Base-by-base conservation (phyloP, 92 coral and sea anemone species). In the Phenganax subtilis region DNA sequence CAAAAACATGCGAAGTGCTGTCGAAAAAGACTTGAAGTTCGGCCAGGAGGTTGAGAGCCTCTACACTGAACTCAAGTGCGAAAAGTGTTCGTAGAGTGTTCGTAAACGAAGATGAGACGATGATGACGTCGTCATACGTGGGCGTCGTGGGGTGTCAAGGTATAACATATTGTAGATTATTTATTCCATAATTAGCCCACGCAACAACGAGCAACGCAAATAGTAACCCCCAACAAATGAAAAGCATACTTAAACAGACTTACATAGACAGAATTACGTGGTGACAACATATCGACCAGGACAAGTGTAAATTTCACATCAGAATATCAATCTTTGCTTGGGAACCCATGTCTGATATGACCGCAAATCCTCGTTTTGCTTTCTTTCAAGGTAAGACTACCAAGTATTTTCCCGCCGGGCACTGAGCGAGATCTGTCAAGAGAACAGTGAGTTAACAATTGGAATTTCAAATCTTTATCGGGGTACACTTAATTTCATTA, bases 201-300 rank as follows among this genome's bases (percentile, higher is more conserved):
- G 81, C 81, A 76, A 57, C 81, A 44, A 76, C 81, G 53, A 76
- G 81, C 66, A 53, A 76, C 81, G 81, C 81, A 76, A 76, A 76
- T 76, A 76, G 81, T 76, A 76, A 76, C 81, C 81, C 81, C 81
- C 81, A 76, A 76, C 81, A 76, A 57, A 57, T 76, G 69, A 27
- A 44, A 76, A 69, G 9, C 54, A 64, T 55, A 20, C 70, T 76
- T 51, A 60, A 12, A 69, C 74, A 69, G 12, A 47, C 66, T 58
- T 31, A 58, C 55, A 16, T 60, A 57, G 55, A 6, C 56, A 15
- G 55, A 59, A 64, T 51, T 76, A 76, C 69, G 70, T 44, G 73
- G 44, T 30, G 73, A 68, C n/a, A 5, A 12, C 16, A 68, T 8
- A 68, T 68, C 52, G 53, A 68, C 47, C 73, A 68, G 73, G 47